Percentiles rank a stretch among this genome's conserved stretches.
Evolutionary conservation across 1,140 invertebrate species (phyloP).

Genomic region (Drosophila tsacasi): DNA sequence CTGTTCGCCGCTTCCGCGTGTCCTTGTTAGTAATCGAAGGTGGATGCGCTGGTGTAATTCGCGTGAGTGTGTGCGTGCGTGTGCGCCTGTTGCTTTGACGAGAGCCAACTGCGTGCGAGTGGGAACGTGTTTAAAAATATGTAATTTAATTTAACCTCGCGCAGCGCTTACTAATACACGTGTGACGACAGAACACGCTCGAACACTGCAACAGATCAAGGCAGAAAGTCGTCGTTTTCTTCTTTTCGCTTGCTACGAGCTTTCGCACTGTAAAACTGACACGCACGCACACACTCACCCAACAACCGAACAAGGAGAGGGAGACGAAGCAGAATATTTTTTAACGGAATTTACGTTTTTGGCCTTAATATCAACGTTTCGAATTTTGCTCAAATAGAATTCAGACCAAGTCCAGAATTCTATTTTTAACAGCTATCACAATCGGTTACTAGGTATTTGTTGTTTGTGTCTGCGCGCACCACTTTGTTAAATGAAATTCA

Average conservation of each 20-base stretch:
- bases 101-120: constrained; percentile 21
- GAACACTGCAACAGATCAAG: constrained; percentile 19
- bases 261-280: constrained; percentile 68
- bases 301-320: constrained; percentile 28
- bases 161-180: constrained; percentile 18
- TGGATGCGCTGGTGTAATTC: constrained; percentile 7
- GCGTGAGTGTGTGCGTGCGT: constrained; percentile 16
- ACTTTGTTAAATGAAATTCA: constrained; percentile 80
- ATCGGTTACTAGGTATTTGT: constrained; percentile 69
- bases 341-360: constrained; percentile 52
- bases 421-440: constrained; percentile 79
- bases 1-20: constrained; percentile 55
- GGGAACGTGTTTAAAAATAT: constrained; percentile 41
- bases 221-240: constrained; percentile 16
- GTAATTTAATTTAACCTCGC: constrained; percentile 67
- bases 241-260: constrained; percentile 38
- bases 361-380: constrained; percentile 55
- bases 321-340: constrained; percentile 30
- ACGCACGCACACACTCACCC: constrained; percentile 73
- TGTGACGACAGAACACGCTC: constrained; percentile 17
- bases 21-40: constrained; percentile 39
- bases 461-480: constrained; percentile 70
- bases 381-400: constrained; percentile 68
- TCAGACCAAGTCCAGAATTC: constrained; percentile 63
- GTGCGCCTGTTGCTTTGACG: constrained; percentile 42